Percentiles rank a stretch among this genome's conserved stretches.
Evolutionary conservation across 2,797 vertebrate species (phyloP).

Genomic region (Gymnopithys bicolor): DNA sequence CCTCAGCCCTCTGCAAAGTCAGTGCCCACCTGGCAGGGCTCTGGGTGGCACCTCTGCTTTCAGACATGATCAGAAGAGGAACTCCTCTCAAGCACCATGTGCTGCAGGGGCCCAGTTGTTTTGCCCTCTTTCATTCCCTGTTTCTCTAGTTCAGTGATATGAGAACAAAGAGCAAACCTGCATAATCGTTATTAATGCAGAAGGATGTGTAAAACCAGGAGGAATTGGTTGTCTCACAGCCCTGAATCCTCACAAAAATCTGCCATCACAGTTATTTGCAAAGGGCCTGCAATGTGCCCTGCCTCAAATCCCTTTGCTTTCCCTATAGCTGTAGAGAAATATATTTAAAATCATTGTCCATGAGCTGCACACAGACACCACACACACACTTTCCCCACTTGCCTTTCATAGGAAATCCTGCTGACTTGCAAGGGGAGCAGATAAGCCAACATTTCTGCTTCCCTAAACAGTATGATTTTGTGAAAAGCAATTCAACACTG

Average conservation of each 20-base stretch:
- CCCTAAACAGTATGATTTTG: neutral
- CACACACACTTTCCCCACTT: neutral
- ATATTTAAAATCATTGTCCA: neutral
- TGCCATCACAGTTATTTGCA: neutral
- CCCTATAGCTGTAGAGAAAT: neutral
- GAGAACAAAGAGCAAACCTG: neutral
- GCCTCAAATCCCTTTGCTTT: neutral
- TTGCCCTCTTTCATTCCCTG: neutral
- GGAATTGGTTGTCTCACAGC: neutral
- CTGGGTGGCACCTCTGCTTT: neutral
- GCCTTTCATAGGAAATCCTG: neutral
- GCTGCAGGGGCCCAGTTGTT: neutral
- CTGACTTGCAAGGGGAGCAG: neutral
- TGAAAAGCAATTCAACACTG: neutral
- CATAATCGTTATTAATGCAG: neutral
- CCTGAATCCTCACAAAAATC: neutral
- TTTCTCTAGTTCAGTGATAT: neutral
- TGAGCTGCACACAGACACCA: neutral
- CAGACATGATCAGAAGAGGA: neutral
- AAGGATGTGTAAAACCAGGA: neutral
- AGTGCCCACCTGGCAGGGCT: neutral
- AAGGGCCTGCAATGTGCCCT: neutral
- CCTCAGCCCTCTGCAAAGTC: neutral
- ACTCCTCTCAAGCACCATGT: neutral
- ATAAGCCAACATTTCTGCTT: neutral